Conservation (phyloP, 2,113 vertebrate species). For the Perca fluviatilis region DNA sequence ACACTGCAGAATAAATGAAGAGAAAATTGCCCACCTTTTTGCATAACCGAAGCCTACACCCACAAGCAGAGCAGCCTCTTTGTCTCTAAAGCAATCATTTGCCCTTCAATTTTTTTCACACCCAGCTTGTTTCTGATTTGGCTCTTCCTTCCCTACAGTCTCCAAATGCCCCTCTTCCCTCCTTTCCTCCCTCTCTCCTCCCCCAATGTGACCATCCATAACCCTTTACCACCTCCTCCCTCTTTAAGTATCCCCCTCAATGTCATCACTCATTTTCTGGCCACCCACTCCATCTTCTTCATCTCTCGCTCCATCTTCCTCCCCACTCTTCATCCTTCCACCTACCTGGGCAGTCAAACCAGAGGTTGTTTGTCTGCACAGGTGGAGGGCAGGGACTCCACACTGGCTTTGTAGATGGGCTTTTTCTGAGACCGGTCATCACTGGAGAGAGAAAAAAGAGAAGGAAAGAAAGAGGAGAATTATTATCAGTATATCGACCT, state of each 20-base stretch:
- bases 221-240: conserved; percentile 14
- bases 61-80: conserved; percentile 45
- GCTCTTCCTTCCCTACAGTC: conserved; percentile 11
- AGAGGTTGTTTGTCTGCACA: conserved; percentile 83
- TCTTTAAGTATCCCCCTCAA: conserved; percentile 29
- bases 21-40: conserved; percentile 79
- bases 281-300: conserved; percentile 53
- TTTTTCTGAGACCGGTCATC: conserved; percentile 87
- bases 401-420: conserved; percentile 85
- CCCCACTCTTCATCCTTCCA: conserved; percentile 41
- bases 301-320: conserved; percentile 19
- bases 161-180: conserved; percentile 30
- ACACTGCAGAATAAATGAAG: conserved; percentile 72
- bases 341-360: conserved; percentile 76
- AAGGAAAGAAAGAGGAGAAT: conserved; percentile 49
- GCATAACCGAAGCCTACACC: conserved; percentile 27
- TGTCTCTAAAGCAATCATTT: conserved; percentile 70
- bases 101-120: conserved; percentile 39
- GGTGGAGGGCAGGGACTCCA: conserved; percentile 79
- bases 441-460: conserved; percentile 61
- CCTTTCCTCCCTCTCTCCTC: conserved; percentile 2
- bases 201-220: conserved; percentile 26
- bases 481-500: conserved; percentile 68
- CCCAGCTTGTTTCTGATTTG: conserved; percentile 60
- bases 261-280: conserved; percentile 51